Evolutionary conservation across 2,797 vertebrate genomes (phyloP), one percentile per base, ranked within the genome.

Genomic region (Macroramphosus scolopax): DNA sequence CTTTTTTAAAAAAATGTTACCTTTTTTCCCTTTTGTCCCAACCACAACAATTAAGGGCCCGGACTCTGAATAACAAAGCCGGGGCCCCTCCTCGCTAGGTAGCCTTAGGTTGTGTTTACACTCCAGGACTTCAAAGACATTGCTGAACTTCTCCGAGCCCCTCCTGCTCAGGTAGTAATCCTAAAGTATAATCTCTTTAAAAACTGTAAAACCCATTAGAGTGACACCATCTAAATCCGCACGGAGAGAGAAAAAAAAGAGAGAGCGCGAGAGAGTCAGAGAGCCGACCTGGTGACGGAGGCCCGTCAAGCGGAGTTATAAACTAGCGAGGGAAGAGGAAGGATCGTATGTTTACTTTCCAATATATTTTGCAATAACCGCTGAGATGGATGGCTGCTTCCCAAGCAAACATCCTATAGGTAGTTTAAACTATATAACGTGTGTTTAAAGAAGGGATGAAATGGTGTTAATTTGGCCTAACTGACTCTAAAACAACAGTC

Each of bases 201-300:
- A 88, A 85, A 91, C 80, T 87, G 87, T 87, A 88, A 88, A 87
- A 87, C 79, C 83, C 83, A 89, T 89, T 88, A 89, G 78, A 82
- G 78, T 88, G 87, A 89, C 85, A 89, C 82, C 79, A 68, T 77
- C 76, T 75, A 87, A 89, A 87, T 84, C 84, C 77, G 61, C 69
- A 38, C 46, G 65, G 62, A 68, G 22, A 49, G 32, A 51, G 63
- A 56, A 57, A 24, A 75, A 25, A 33, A 28, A 47, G 51, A 57
- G 48, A 28, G 54, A 40, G 54, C 5, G 4, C 29, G 68, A 51
- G 32, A 45, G 31, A 45, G 36, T 13, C 8, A 30, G 46, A 58
- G 47, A 60, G 64, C 56, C 13, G 73, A 75, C 51, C 65, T 71
- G 43, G 68, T 49, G 69, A 77, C 63, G 72, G 65, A 49, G 11